phyloP scores from a whole-genome alignment of 1,140 invertebrate genomes.

The Drosophila sulfurigaster region DNA sequence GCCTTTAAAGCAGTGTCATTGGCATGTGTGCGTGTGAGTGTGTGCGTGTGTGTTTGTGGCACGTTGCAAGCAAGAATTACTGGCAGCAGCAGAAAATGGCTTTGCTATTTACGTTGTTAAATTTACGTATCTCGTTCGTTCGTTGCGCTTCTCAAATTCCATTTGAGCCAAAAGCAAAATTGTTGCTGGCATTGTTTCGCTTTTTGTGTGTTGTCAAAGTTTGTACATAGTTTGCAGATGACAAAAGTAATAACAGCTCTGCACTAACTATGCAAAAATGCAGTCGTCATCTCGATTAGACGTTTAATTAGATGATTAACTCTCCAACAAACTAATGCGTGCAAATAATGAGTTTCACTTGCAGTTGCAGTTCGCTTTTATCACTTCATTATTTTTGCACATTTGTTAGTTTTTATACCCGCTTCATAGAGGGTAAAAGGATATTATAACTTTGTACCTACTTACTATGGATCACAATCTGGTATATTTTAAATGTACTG shows the following conservation, averaged over 20 bases:
- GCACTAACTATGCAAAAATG: neutral
- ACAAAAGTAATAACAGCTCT: constrained; percentile 4
- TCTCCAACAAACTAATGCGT: neutral
- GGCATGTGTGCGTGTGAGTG: too few species aligned
- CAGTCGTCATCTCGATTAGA: neutral
- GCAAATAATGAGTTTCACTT: neutral
- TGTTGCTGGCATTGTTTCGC: constrained; percentile 5
- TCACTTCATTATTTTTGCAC: too few species aligned
- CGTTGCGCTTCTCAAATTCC: neutral
- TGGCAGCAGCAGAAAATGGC: neutral
- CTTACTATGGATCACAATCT: too few species aligned
- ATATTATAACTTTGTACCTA: too few species aligned
- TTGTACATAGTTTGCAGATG: neutral
- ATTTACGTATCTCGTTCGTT: neutral
- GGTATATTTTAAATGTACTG: too few species aligned
- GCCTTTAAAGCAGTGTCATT: too few species aligned
- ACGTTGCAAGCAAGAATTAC: too few species aligned
- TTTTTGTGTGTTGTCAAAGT: neutral
- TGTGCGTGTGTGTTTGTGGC: too few species aligned
- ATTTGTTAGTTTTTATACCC: too few species aligned
- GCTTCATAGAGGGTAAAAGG: too few species aligned
- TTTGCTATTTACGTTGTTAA: neutral
- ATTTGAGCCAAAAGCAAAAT: neutral
- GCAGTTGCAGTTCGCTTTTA: neutral
- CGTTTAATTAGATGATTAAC: constrained; percentile 3